A percentile compares a stretch with the other conserved stretches of the same genome.
Evolutionary conservation across 2,888 invertebrate genomes (phyloP).

Genomic region (Rhopalosiphum nymphaeae): DNA sequence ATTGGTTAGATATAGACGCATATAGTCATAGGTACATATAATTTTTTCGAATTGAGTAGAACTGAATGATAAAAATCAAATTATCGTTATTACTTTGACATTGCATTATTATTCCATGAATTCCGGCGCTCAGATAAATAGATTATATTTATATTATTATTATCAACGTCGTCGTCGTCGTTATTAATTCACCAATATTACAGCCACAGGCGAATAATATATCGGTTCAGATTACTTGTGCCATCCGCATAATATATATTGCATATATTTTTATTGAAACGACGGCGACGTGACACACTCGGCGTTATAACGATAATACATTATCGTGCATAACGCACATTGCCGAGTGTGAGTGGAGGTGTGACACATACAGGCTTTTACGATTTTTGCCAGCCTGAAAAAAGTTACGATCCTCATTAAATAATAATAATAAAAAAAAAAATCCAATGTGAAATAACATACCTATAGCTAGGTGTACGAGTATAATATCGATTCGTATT

Average conservation of each 20-base stretch:
- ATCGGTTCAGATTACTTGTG: background rate
- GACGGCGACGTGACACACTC: background rate
- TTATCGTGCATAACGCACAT: background rate
- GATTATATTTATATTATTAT: background rate
- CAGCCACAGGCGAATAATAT: background rate
- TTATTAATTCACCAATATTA: background rate
- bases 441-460: background rate
- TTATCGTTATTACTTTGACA: background rate
- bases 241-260: background rate
- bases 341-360: background rate
- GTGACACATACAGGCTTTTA: background rate
- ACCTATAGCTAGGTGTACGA: background rate
- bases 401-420: background rate
- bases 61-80: background rate
- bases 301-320: background rate
- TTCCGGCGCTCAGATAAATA: background rate
- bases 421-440: background rate
- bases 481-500: background rate
- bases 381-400: background rate
- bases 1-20: background rate
- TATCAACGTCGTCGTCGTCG: background rate
- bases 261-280: background rate
- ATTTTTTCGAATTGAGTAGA: background rate
- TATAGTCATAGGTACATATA: background rate
- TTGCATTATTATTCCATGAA: background rate